These are phyloP conservation scores for Nebria brevicollis DNA, from an alignment of 2,888 invertebrate species.

Conservation along the genomic window DNA sequence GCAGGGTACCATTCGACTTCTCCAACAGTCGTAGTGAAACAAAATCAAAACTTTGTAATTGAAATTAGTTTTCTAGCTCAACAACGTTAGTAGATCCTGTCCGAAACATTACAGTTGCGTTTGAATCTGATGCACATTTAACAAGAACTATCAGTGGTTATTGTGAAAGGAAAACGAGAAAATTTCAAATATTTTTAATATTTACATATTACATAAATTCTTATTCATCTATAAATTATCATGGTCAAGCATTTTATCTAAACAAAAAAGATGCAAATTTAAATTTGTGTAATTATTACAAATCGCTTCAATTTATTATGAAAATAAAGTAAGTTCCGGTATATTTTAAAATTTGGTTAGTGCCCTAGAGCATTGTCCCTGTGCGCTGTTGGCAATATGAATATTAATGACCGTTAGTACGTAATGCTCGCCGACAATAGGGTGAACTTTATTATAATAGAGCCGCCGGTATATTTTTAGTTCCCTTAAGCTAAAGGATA, in stretches of 20 bases:
- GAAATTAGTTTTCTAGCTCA: neutral
- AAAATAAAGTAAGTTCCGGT: neutral
- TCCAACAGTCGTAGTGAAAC: neutral
- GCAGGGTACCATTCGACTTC: neutral
- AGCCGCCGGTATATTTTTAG: conserved; percentile 21
- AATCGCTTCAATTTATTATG: neutral
- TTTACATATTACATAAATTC: too few species aligned
- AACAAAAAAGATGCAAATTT: neutral
- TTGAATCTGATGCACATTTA: neutral
- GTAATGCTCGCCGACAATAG: conserved; percentile 39
- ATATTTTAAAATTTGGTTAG: neutral
- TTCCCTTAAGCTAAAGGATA: conserved; percentile 31
- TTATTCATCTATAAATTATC: too few species aligned
- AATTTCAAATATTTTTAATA: too few species aligned
- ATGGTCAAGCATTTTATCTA: neutral
- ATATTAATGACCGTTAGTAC: conserved; percentile 37
- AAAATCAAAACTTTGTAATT: neutral
- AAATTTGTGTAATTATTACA: neutral
- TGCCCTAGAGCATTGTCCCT: neutral
- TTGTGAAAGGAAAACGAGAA: too few species aligned
- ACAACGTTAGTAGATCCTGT: neutral
- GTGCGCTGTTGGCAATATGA: conserved; percentile 25
- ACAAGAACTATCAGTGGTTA: too few species aligned
- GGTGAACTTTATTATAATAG: conserved; percentile 39
- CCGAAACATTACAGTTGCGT: neutral